Conservation (phyloP, 1,140 invertebrate genomes). For the Aleiodes sp. region DNA sequence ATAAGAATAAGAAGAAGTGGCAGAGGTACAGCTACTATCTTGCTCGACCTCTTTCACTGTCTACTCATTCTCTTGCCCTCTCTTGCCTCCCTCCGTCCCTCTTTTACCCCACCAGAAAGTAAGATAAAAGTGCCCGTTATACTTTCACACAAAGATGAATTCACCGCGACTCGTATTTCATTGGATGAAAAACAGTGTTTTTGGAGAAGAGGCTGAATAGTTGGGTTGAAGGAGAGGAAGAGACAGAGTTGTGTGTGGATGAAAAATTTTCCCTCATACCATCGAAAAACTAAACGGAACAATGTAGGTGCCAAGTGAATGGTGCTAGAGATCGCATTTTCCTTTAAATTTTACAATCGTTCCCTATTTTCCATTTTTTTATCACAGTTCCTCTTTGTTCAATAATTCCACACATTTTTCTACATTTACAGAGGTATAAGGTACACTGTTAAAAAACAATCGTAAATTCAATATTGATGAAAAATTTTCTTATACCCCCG, state of each 20-base stretch:
- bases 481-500: constrained; percentile 29
- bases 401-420: too few relatives aligned
- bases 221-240: background rate
- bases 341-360: constrained; percentile 19
- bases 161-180: constrained; percentile 32
- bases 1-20: background rate
- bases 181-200: constrained; percentile 34
- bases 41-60: constrained; percentile 17
- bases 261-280: constrained; percentile 32
- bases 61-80: background rate
- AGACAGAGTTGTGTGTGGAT: background rate
- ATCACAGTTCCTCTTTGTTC: too few relatives aligned
- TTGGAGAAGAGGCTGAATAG: too few relatives aligned
- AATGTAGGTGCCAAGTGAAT: constrained; percentile 35
- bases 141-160: constrained; percentile 36
- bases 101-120: background rate
- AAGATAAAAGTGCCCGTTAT: constrained; percentile 36
- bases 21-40: constrained; percentile 6
- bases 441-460: too few relatives aligned
- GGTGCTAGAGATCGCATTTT: constrained; percentile 27
- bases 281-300: constrained; percentile 13
- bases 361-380: background rate
- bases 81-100: background rate
- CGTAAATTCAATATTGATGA: too few relatives aligned
- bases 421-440: too few relatives aligned